Percentiles rank a stretch among this genome's conserved stretches.
These are phyloP conservation scores for Corythornis vintsioides DNA, from an alignment of 2,113 vertebrate species.

Conservation along the genomic window DNA sequence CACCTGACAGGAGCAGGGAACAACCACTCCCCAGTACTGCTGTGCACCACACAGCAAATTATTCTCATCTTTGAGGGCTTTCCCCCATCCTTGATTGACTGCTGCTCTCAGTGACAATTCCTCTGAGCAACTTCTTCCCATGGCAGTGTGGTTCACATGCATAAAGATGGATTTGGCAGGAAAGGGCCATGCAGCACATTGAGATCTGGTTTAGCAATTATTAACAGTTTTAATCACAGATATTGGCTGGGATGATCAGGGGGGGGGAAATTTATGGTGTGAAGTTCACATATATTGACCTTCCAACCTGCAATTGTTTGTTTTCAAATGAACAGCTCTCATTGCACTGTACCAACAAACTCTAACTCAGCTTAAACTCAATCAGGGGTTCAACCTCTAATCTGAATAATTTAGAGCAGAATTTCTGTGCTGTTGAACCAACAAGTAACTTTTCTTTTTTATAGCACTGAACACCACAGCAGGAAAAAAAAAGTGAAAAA, in stretches of 20 bases:
- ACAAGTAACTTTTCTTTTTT: neutral
- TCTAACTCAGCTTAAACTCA: neutral
- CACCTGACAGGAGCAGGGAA: neutral
- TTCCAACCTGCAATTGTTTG: constrained; percentile 73
- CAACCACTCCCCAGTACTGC: neutral
- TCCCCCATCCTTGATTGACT: neutral
- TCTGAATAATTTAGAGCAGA: constrained; percentile 5
- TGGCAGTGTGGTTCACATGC: constrained; percentile 67
- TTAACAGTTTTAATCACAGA: constrained; percentile 14
- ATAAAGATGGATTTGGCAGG: constrained; percentile 51
- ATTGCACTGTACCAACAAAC: neutral
- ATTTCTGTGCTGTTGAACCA: neutral
- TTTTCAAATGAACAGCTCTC: constrained; percentile 77
- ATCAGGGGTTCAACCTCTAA: neutral
- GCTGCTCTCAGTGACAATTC: constrained; percentile 7
- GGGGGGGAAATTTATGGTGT: neutral
- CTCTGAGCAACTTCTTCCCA: constrained; percentile 63
- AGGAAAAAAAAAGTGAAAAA: neutral
- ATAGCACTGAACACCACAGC: neutral
- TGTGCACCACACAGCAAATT: neutral
- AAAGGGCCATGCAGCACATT: constrained; percentile 72
- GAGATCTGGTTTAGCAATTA: neutral
- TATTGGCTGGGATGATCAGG: constrained; percentile 1
- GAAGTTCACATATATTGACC: neutral
- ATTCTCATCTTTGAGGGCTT: neutral